Percentiles rank a stretch among this genome's conserved stretches.
phyloP scores from a whole-genome alignment of 1,140 invertebrate genomes.

The Brachionus manjavacas region DNA sequence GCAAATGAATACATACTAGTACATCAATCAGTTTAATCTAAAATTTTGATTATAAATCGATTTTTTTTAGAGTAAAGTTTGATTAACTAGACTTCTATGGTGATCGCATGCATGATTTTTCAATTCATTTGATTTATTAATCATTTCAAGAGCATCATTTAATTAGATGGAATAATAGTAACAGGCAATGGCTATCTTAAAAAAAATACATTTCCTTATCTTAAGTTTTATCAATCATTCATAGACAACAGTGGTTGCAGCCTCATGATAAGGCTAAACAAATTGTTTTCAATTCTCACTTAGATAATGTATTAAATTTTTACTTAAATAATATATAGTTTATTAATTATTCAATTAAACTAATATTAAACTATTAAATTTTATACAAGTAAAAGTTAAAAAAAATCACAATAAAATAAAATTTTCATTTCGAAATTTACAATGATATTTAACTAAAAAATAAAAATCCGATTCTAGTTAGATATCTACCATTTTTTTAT shows the following conservation, averaged over 20 bases:
- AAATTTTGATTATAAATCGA: neutral
- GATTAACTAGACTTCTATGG: slow-evolving; percentile 31
- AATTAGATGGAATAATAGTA: neutral
- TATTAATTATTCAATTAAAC: too few relatives aligned
- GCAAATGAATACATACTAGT: slow-evolving; percentile 2
- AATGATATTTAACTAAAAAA: too few relatives aligned
- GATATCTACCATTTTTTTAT: too few relatives aligned
- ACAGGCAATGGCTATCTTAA: neutral
- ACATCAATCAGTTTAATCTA: slow-evolving; percentile 39
- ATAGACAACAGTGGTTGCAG: neutral
- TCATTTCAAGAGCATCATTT: slow-evolving; percentile 22
- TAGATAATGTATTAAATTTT: too few relatives aligned
- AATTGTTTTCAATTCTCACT: neutral
- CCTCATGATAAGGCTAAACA: neutral
- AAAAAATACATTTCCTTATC: neutral
- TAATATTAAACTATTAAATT: too few relatives aligned
- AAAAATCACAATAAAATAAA: too few relatives aligned
- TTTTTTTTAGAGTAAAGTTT: slow-evolving; percentile 2
- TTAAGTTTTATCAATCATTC: neutral
- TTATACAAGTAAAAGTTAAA: too few relatives aligned
- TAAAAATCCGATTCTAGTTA: too few relatives aligned
- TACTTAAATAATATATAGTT: too few relatives aligned
- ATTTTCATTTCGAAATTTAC: too few relatives aligned
- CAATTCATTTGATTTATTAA: slow-evolving; percentile 24
- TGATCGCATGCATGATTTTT: neutral